Base-by-base conservation (phyloP, 2,797 vertebrate species). In the Girardinus metallicus region DNA sequence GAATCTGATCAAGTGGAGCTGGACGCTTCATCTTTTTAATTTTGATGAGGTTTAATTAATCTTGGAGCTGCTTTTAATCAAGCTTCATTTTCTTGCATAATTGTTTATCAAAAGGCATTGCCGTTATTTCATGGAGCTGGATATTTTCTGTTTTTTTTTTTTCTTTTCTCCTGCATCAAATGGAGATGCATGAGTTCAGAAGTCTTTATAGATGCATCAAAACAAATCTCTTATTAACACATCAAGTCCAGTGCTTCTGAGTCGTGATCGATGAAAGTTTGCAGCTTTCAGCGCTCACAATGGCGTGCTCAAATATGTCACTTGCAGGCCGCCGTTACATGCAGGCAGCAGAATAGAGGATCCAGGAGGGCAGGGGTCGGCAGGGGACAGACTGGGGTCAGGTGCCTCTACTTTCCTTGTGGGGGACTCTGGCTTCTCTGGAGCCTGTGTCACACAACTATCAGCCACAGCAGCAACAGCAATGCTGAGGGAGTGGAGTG, bases 341-440 rank as follows among this genome's bases (percentile, higher is more conserved):
- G 93, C 92, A 87, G 94, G 94, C 87, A 95, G 92, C 81, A 94
- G 88, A 83, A 95, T 94, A 88, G 94, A 94, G 92, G 93, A 93
- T 92, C 91, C 92, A 66, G 90, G 90, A 84, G 92, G 87, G 79
- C 92, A 92, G 89, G 94, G 93, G 66, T 94, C 93, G 78, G 89
- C 49, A 34, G 90, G 91, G 93, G 91, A 92, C 39, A 90, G 90
- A 93, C 93, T 90, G 93, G 93, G 93, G 92, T 90, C 89, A 82
- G 92, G 91, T 84, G 94, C 91, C 93, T 94, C 94, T 96, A 96
- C 95, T 96, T 96, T 96, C 95, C 95, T 96, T 94, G 88, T 95
- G 93, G 95, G 95, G 93, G 95, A 94, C 86, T 95, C 94, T 89
- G 95, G 95, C 93, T 96, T 96, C 94, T 95, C 95, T 90, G 95